phyloP scores from a whole-genome alignment of 2,113 vertebrate genomes.

The Saccopteryx bilineata region DNA sequence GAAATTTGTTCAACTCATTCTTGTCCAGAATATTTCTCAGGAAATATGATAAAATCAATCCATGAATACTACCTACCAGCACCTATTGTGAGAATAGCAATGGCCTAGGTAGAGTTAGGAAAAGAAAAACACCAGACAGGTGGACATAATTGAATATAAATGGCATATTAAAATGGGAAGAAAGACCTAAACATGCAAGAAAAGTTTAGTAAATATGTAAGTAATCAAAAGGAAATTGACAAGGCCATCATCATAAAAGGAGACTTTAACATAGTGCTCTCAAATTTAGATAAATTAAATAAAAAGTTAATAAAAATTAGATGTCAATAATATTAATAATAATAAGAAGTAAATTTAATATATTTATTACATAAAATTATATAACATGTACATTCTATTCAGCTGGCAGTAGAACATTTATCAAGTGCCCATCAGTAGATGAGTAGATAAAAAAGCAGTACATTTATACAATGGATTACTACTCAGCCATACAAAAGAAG shows the following conservation, averaged over 20 bases:
- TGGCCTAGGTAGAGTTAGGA: background rate
- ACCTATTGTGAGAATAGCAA: background rate
- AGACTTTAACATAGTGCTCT: background rate
- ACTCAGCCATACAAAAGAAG: background rate
- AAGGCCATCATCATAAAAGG: background rate
- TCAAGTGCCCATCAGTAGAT: background rate
- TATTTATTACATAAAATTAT: background rate
- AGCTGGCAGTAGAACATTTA: constrained; percentile 41
- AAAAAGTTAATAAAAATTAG: constrained; percentile 26
- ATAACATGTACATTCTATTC: constrained; percentile 17
- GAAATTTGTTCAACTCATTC: constrained; percentile 37
- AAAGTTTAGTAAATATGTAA: constrained; percentile 22
- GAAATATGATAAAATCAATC: constrained; percentile 1
- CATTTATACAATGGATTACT: background rate
- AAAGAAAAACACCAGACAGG: constrained; percentile 25
- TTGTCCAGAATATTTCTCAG: constrained; percentile 3
- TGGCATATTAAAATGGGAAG: background rate
- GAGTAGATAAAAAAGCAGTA: background rate
- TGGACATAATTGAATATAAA: constrained; percentile 18
- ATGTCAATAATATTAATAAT: background rate
- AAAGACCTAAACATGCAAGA: background rate
- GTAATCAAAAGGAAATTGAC: constrained; percentile 20
- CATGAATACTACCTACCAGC: background rate
- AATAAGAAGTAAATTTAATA: background rate
- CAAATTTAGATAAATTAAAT: background rate